These are phyloP conservation scores for Cotesia glomerata DNA, from an alignment of 1,140 invertebrate species.

Conservation along the genomic window DNA sequence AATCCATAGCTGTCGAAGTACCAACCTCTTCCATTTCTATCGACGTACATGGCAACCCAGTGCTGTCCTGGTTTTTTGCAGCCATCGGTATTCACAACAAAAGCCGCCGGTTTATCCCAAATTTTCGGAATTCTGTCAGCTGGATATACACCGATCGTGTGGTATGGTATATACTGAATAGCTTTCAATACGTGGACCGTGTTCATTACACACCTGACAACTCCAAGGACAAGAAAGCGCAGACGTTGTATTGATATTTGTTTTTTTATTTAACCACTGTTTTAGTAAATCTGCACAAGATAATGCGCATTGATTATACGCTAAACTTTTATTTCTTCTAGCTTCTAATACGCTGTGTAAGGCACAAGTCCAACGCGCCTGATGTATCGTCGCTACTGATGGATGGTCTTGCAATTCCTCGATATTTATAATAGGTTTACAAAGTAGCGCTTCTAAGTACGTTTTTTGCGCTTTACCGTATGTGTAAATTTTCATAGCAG, in stretches of 20 bases:
- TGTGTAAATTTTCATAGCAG: neutral
- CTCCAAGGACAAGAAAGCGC: neutral
- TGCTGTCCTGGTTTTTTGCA: no score
- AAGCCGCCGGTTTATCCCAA: no score
- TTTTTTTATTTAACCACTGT: no score
- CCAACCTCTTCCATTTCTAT: no score
- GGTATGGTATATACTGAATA: no score
- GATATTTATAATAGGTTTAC: neutral
- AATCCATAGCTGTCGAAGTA: no score
- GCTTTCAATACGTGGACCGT: neutral
- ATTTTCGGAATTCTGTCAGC: no score
- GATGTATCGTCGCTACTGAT: neutral
- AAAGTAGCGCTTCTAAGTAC: neutral
- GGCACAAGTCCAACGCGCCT: neutral
- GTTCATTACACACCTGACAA: conserved; percentile 6
- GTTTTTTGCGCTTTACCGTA: neutral
- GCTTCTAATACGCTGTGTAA: neutral
- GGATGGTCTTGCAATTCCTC: neutral
- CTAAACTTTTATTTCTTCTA: neutral
- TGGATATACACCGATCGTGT: no score
- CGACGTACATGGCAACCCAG: no score
- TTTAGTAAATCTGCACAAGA: no score
- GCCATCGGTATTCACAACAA: no score
- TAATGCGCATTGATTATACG: neutral
- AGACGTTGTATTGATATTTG: neutral